These are phyloP conservation scores for Anthophora plumipes DNA, from an alignment of 2,888 invertebrate genomes.

Conservation along the genomic window DNA sequence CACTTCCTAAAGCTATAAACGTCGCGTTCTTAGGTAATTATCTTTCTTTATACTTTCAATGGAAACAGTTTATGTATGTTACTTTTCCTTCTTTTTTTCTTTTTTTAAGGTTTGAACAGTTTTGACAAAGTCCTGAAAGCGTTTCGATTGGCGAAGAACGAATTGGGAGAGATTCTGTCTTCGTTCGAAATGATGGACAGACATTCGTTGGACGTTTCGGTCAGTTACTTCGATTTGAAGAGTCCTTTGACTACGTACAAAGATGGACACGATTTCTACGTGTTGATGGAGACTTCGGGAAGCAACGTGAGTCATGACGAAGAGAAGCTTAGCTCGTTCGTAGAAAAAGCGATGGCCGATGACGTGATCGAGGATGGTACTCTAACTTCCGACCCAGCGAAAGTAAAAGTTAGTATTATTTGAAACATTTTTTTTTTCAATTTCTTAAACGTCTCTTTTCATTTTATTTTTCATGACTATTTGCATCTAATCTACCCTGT, in stretches of 20 bases:
- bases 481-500: background rate
- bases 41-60: too few relatives aligned
- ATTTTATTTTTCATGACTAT: background rate
- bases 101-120: slow-evolving; percentile 88
- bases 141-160: slow-evolving; percentile 90
- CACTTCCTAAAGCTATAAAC: slow-evolving; percentile 92
- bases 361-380: slow-evolving; percentile 93
- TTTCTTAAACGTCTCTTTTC: background rate
- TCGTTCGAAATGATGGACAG: slow-evolving; percentile 98
- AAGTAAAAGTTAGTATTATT: slow-evolving; percentile 88
- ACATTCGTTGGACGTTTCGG: slow-evolving; percentile 89
- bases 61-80: too few relatives aligned
- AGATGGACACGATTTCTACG: slow-evolving; percentile 91
- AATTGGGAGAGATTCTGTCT: slow-evolving; percentile 95
- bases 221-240: slow-evolving; percentile 87
- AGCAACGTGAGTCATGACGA: slow-evolving; percentile 94
- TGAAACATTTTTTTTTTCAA: background rate
- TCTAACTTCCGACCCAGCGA: slow-evolving; percentile 92
- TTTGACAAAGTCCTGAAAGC: slow-evolving; percentile 93
- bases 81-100: background rate
- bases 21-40: slow-evolving; percentile 97
- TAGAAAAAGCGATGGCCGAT: slow-evolving; percentile 90
- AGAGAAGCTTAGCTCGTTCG: slow-evolving; percentile 93
- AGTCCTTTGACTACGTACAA: slow-evolving; percentile 81
- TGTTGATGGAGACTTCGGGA: slow-evolving; percentile 95